Evolutionary conservation across 1,140 invertebrate species (phyloP).

Genomic region (roundworm (Caenorhabditis elegans)): DNA sequence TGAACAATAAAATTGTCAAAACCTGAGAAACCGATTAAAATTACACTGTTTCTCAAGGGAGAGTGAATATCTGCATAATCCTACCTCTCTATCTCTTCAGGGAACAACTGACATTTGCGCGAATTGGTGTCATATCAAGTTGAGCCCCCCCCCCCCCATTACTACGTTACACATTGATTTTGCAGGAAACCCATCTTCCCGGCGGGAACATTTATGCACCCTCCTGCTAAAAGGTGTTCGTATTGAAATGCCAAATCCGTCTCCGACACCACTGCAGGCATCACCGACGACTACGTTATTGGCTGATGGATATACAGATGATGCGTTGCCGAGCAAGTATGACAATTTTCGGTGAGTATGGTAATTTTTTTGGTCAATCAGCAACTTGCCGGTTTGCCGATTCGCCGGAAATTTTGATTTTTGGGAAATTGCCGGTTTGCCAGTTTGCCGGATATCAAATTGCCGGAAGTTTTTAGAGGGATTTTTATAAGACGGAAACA

Average conservation of each 20-base stretch:
- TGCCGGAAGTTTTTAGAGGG: no score
- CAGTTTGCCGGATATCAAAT: no score
- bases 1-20: slow-evolving; percentile 22
- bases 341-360: slow-evolving; percentile 30
- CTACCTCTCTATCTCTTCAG: not conserved
- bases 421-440: no score
- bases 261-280: not conserved
- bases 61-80: not conserved
- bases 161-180: not conserved
- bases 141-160: not conserved
- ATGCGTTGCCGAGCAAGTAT: slow-evolving; percentile 13
- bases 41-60: not conserved
- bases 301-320: slow-evolving; percentile 40
- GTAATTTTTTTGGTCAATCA: not conserved
- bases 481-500: no score
- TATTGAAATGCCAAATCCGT: no score
- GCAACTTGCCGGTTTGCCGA: no score
- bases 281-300: slow-evolving; percentile 34
- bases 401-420: no score
- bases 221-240: not conserved
- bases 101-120: slow-evolving; percentile 1
- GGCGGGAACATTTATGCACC: no score
- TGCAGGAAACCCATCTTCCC: no score
- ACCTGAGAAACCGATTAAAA: slow-evolving; percentile 6
- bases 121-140: slow-evolving; percentile 30